These are phyloP conservation scores for Phodopus roborovskii DNA, from an alignment of 2,113 vertebrate species.

Conservation along the genomic window DNA sequence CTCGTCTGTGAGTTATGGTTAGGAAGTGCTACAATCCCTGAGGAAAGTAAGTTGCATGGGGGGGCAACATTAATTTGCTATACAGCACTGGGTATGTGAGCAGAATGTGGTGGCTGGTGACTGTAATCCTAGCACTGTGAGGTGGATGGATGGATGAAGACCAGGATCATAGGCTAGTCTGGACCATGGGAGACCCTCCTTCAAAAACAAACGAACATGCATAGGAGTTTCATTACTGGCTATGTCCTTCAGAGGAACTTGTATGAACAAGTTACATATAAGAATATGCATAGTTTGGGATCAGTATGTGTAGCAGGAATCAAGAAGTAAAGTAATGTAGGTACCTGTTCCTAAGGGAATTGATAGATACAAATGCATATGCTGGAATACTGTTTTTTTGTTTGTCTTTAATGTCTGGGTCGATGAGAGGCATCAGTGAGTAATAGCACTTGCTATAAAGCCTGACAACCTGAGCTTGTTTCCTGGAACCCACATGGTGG, in stretches of 20 bases:
- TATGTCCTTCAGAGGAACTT: not conserved
- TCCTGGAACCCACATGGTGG: not conserved
- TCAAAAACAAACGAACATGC: not conserved
- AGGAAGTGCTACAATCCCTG: not conserved
- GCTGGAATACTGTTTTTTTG: not conserved
- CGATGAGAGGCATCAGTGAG: not conserved
- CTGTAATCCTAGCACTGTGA: not conserved
- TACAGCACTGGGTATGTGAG: not conserved
- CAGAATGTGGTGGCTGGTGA: not conserved
- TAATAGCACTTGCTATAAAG: not conserved
- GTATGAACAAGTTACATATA: not conserved
- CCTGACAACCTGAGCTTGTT: not conserved
- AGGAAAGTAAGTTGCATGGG: not conserved
- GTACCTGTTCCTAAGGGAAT: not conserved
- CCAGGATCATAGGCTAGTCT: not conserved
- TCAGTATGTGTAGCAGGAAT: not conserved
- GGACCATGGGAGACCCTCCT: not conserved
- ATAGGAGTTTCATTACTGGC: not conserved
- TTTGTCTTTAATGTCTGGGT: not conserved
- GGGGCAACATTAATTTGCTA: conserved; percentile 8
- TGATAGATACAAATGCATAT: not conserved
- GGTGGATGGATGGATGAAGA: not conserved
- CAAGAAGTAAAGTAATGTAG: not conserved
- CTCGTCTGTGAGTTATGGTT: conserved; percentile 18
- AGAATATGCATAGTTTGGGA: not conserved